Evolutionary conservation across 2,888 invertebrate species (phyloP), one percentile per base, ranked within the genome.

Genomic region (Rotaria sp.): DNA sequence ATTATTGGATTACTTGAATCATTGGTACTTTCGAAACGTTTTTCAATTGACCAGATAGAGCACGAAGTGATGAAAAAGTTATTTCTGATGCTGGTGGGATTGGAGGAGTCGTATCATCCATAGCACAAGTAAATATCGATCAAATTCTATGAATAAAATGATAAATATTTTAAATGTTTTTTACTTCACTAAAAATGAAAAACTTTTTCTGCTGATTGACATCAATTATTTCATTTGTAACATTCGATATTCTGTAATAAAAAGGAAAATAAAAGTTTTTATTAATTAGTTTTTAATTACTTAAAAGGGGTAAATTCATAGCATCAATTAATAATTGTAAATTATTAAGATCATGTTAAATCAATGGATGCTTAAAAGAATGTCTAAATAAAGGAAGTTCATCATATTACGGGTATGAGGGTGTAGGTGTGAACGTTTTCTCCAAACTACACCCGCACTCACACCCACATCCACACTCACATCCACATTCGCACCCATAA

Each of bases 291-390:
- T 35, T 35, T 35, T 1, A 1, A 18, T 67, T 67, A 67, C 67
- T 67, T 67, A 15, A 2, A 13, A 67, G 35, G 2, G 35, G 35
- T 35, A 5, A 30, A 3, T 67, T 30, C 2, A 67, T 13, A 67
- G 35, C 35, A 35, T 67, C 67, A 13, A 67, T 18, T 67, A 67
- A 67, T 35, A 67, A 11, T 67, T 67, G 67, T 67, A 67, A 13
- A 67, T 35, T 35, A 35, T 67, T 67, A 30, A 67, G 67, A 67
- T 67, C 67, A 35, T 67, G 67, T 67, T 35, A 35, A 67, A 67
- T 67, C 30, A 67, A 67, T 67, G 67, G 67, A 67, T 67, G 67
- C 35, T 67, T 67, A 35, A 67, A 67, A 35, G 35, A 67, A 67
- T 67, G 67, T 7, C 30, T 67, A 15, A 67, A 18, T 67, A 67